Evolutionary conservation across 2,113 vertebrate genomes (phyloP).

Genomic region (Brachirus orientalis): DNA sequence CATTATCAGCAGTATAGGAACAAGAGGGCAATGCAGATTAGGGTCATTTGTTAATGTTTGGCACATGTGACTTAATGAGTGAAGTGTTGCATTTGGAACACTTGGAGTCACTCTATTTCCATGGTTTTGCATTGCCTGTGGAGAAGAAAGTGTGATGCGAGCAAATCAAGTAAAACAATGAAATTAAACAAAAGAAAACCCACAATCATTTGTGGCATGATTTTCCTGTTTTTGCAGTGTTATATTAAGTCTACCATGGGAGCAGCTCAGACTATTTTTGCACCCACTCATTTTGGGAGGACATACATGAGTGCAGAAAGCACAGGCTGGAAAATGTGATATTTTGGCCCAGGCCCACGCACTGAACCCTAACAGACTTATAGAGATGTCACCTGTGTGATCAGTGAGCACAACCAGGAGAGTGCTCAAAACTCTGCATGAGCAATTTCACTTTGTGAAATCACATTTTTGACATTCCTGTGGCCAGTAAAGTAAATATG

Average conservation of each 20-base stretch:
- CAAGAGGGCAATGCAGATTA: background rate
- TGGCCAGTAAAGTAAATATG: background rate
- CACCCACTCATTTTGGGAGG: background rate
- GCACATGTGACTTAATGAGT: background rate
- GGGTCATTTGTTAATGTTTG: conserved; percentile 8
- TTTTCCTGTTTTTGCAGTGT: background rate
- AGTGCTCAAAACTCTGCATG: background rate
- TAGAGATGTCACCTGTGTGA: conserved; percentile 1
- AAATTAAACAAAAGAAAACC: background rate
- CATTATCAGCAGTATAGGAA: conserved; percentile 23
- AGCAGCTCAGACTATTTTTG: background rate
- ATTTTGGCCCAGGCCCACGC: background rate
- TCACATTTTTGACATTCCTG: background rate
- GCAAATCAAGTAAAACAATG: background rate
- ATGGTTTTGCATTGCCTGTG: no score
- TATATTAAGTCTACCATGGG: background rate
- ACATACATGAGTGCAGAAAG: background rate
- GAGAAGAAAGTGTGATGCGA: no score
- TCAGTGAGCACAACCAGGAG: background rate
- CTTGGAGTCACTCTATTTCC: no score
- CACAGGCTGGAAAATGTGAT: conserved; percentile 7
- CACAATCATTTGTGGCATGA: background rate
- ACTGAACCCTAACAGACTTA: conserved; percentile 4
- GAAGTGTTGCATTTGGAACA: background rate
- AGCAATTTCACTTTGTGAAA: background rate